Base-by-base conservation (phyloP, 2,113 vertebrate species). In the Copsychus sechellarum region DNA sequence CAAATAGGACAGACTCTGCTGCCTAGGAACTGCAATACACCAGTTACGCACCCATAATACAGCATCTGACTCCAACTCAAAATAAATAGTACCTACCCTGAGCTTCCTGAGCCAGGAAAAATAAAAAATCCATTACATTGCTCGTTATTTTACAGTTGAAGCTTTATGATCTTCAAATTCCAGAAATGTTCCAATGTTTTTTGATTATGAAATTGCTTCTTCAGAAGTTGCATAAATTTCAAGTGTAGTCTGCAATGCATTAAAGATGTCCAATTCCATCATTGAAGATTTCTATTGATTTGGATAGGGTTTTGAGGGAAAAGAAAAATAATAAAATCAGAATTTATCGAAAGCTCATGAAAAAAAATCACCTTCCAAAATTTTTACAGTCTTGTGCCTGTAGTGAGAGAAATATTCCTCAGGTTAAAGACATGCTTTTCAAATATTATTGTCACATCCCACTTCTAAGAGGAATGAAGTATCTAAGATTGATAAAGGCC, bases 371-470 rank as follows among this genome's bases (percentile, higher is more conserved):
- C 3, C 9, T 53, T 15, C 21, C 6, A 8, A 42, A 53, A 5
- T 0, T 42, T 60, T 11, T 67, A 8, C 5, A 60, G 7, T 65
- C 25, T 45, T 86, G 2, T 76, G 12, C 6, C 11, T 62, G 4
- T 48, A 53, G 25, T 57, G 15, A 73, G 9, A 51, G 15, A 91
- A 86, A 70, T 60, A 84, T 62, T 81, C 6, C 11, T 71, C 8
- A 33, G 8, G 8, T 40, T 66, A 77, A 57, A 38, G 11, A 24
- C 4, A 4, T 28, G 64, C 64, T 77, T 78, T 84, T 57, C 26
- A 15, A 86, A 10, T 7, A 33, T 43, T 48, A 12, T 36, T 50
- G n/a, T 24, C 7, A 15, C 0, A 0, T 36, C 4, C 12, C 18
- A 33, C 22, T 57, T 14, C 22, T 50, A 28, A 73, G 43, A 65